Conservation (phyloP, 2,888 invertebrate genomes). For the Apoda limacodes region DNA sequence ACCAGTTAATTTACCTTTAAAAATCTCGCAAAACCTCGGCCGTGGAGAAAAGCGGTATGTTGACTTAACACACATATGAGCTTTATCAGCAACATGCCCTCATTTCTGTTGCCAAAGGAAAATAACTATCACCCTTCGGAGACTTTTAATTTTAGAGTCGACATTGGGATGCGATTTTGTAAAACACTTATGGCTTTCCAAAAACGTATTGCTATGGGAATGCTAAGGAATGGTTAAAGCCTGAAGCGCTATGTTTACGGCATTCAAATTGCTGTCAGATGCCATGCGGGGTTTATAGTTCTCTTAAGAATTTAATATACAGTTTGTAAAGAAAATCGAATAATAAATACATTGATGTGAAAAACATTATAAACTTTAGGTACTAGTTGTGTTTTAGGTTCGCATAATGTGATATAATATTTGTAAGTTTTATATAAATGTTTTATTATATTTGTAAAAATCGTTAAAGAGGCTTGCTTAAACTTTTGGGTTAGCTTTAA, state of each 20-base stretch:
- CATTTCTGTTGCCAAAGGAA: constrained; percentile 42
- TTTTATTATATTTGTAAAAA: no score
- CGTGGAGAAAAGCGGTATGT: constrained; percentile 60
- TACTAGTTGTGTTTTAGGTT: no score
- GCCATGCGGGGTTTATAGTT: constrained; percentile 16
- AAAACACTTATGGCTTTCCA: constrained; percentile 29
- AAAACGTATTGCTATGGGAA: constrained; percentile 29
- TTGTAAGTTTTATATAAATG: no score
- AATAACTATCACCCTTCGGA: constrained; percentile 34
- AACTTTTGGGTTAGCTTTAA: no score
- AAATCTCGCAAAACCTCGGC: constrained; percentile 51
- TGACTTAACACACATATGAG: constrained; percentile 60
- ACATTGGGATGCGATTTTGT: constrained; percentile 33
- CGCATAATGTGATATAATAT: no score
- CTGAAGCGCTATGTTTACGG: constrained; percentile 51
- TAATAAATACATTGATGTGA: no score
- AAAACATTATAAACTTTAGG: no score
- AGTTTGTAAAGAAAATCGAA: no score
- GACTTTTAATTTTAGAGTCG: constrained; percentile 39
- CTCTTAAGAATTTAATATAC: no score
- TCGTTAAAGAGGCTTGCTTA: no score
- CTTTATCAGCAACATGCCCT: constrained; percentile 47
- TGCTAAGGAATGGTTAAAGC: constrained; percentile 49
- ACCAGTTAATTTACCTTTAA: constrained; percentile 65
- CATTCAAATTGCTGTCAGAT: constrained; percentile 56